Evolutionary conservation across 2,888 invertebrate genomes (phyloP), one percentile per base, ranked within the genome.

Genomic region (Eristalis arbustorum): DNA sequence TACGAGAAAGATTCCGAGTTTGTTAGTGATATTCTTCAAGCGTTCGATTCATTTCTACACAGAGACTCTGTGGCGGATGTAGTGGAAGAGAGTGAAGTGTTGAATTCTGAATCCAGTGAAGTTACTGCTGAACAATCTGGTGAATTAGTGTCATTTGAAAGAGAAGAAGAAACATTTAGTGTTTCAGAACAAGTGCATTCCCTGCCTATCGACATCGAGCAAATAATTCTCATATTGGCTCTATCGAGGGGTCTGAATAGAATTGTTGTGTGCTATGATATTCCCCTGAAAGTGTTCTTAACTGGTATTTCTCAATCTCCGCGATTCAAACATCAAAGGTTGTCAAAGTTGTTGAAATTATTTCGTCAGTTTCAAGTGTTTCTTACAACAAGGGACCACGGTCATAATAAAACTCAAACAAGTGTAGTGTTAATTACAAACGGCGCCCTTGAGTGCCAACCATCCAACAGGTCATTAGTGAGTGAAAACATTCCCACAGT

Each of bases 1-100:
- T 90, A 91, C 88, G 91, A 92, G 82, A 91, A 89, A 62, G 89
- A 91, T 23, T 90, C 91, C 6, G 90, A 90, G 3, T 90, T 92
- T 87, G 91, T 92, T 8, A 90, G 74, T 77, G 92, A 92, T 89
- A 90, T 92, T 81, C 89, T 92, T 23, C 90, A 89, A 84, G 90
- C 89, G 13, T 90, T 90, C 64, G 90, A 91, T 76, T 56, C 87
- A 3, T 88, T 90, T 76, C 66, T 90, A 18, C 64, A 63, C 23
- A 88, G 89, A n/a, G 89, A 89, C 66, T 73, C 81, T 37, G 66
- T 69, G 8, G 13, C n/a, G 28, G 42, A 18, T 23, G 34, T 42
- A 14, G 25, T 56, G 37, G 57, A 75, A 13, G 37, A n/a, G 11
- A 25, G 63, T 10, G 64, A 79, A 68, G 77, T 57, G 62, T 42